Conservation (phyloP, 2,888 invertebrate genomes). For the Lomographa bimaculata region DNA sequence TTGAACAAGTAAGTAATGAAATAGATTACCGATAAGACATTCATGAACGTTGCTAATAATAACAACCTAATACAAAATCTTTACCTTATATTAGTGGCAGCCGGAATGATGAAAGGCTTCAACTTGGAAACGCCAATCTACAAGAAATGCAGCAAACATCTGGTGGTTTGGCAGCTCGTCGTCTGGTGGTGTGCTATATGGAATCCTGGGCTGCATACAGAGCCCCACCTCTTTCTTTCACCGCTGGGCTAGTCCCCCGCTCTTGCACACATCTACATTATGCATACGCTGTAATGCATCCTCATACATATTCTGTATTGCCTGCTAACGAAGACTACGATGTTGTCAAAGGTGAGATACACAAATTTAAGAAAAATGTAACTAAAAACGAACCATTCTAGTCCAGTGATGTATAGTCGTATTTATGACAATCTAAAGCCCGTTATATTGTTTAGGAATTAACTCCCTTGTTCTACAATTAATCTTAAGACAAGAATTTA, state of each 20-base stretch:
- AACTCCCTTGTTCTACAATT: no score
- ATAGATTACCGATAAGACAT: not conserved
- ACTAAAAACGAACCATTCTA: no score
- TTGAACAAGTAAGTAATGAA: constrained; percentile 62
- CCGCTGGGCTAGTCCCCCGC: constrained; percentile 85
- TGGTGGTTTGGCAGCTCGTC: constrained; percentile 46
- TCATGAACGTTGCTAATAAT: constrained; percentile 2
- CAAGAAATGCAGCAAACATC: constrained; percentile 75
- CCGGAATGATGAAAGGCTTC: constrained; percentile 64
- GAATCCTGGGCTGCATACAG: constrained; percentile 87
- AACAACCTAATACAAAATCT: no score
- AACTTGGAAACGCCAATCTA: constrained; percentile 73
- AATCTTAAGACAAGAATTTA: no score
- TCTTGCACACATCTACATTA: constrained; percentile 90
- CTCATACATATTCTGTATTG: constrained; percentile 84
- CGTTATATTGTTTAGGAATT: no score
- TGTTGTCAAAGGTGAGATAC: constrained; percentile 84
- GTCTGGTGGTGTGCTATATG: constrained; percentile 87
- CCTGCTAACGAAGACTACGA: constrained; percentile 88
- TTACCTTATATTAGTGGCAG: constrained; percentile 54
- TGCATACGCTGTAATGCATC: constrained; percentile 87
- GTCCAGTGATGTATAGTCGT: no score
- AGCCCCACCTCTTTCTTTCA: constrained; percentile 86
- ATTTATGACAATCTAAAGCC: no score
- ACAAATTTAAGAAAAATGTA: not conserved